A percentile compares a stretch with the other conserved stretches of the same genome.
phyloP scores from a whole-genome alignment of 2,797 vertebrate genomes.

The Crocodylus rhombifer region DNA sequence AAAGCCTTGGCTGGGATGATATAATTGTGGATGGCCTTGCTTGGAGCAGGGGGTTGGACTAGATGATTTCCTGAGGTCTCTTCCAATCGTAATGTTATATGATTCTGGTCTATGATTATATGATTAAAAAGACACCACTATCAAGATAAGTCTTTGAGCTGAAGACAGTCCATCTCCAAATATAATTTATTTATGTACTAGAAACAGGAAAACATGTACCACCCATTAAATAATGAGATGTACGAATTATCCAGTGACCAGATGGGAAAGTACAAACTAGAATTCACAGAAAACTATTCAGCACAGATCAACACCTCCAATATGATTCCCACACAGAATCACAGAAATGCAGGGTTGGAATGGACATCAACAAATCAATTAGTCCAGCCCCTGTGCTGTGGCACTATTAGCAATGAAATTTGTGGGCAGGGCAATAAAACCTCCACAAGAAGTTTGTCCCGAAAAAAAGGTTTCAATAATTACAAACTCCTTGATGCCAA shows the following conservation, averaged over 20 bases:
- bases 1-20: too few species aligned
- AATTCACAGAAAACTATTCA: conserved; percentile 64
- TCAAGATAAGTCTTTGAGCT: not conserved
- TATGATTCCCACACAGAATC: conserved; percentile 42
- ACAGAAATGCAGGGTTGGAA: conserved; percentile 1
- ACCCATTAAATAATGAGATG: conserved; percentile 53
- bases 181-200: conserved; percentile 18
- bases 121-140: not conserved
- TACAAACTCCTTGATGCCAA: not conserved
- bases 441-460: not conserved
- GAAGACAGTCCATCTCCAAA: conserved; percentile 18
- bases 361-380: not conserved
- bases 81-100: too few species aligned
- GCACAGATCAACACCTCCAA: conserved; percentile 61
- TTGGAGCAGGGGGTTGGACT: too few species aligned
- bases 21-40: too few species aligned
- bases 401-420: not conserved
- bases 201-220: conserved; percentile 37
- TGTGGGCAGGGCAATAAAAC: not conserved
- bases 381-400: not conserved
- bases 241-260: conserved; percentile 64
- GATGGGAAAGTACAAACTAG: conserved; percentile 65
- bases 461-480: conserved; percentile 12
- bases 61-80: too few species aligned
- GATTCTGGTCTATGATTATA: too few species aligned